Base-by-base conservation (phyloP, 2,113 vertebrate species). In the Chlorocebus sabaeus region DNA sequence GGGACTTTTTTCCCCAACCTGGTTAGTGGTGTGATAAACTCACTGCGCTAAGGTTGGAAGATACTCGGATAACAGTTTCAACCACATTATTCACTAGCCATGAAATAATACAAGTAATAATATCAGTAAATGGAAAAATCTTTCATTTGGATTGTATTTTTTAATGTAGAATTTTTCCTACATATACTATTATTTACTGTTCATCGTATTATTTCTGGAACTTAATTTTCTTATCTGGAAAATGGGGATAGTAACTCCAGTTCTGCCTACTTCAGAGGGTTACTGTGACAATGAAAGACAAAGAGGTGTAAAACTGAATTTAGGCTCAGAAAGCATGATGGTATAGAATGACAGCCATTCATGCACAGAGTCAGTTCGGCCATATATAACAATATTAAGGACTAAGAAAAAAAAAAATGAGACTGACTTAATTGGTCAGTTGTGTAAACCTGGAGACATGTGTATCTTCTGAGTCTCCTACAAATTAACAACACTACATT, bases 221-320 rank as follows among this genome's bases (percentile, higher is more conserved):
- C 17, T 95, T 27, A 25, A 32, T 79, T 90, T 95, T 84, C 55
- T 87, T 80, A 38, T 89, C 85, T 96, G 78, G 27, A 85, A 89
- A 91, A 68, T 88, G n/a, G 10, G 35, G 25, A 70, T 17, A 93
- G n/a, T 64, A 89, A 90, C 40, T 89, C 61, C 43, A 76, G 55
- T 27, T 55, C 38, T 92, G 48, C 9, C 23, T 81, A 70, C 25
- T 76, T 81, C 55, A 35, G 30, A 84, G 30, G 6, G 17, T 25
- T 80, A 68, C 14, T 48, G 4, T 43, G 22, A 94, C 25, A 5
- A 32, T 43, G 32, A 92, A 84, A 76, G 50, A 76, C 16, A 82
- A 94, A 86, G 79, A 40, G 17, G 35, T 17, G 22, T 57, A 50
- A 78, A 70, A 45, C 25, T 55, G 30, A 11, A 70, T 48, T 82